These are phyloP conservation scores for Phalanger gymnotis DNA, from an alignment of 2,797 vertebrate genomes.

Conservation along the genomic window DNA sequence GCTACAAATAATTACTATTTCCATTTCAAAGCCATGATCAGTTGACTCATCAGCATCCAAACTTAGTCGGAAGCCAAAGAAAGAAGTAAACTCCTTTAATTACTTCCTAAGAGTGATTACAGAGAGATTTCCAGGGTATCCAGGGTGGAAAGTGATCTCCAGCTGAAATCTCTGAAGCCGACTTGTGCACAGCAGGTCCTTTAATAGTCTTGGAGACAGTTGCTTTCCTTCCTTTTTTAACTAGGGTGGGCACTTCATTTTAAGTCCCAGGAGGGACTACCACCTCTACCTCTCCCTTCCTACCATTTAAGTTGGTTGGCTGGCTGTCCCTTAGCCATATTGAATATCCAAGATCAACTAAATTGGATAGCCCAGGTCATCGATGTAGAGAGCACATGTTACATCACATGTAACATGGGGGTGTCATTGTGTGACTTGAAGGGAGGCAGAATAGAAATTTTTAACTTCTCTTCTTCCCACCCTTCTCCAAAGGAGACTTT, in stretches of 20 bases:
- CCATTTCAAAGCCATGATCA: neutral
- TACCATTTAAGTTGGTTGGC: neutral
- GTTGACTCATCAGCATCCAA: conserved; percentile 14
- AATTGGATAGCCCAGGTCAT: neutral
- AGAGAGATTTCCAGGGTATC: neutral
- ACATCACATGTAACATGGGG: neutral
- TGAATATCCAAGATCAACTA: neutral
- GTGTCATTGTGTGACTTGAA: neutral
- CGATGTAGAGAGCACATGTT: neutral
- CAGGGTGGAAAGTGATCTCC: neutral
- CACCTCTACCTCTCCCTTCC: neutral
- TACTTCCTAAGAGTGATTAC: neutral
- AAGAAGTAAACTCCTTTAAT: neutral
- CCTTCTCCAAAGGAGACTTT: neutral
- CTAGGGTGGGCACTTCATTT: neutral
- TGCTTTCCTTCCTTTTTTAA: neutral
- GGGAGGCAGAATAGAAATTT: neutral
- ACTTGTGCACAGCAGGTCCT: neutral
- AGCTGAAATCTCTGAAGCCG: neutral
- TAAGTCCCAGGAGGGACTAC: neutral
- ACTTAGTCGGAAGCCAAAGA: conserved; percentile 1
- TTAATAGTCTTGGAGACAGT: neutral
- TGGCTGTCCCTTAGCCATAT: neutral
- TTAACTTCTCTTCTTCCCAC: neutral
- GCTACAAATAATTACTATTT: conserved; percentile 6